phyloP scores from a whole-genome alignment of 2,888 invertebrate genomes.

The Unio pictorum region DNA sequence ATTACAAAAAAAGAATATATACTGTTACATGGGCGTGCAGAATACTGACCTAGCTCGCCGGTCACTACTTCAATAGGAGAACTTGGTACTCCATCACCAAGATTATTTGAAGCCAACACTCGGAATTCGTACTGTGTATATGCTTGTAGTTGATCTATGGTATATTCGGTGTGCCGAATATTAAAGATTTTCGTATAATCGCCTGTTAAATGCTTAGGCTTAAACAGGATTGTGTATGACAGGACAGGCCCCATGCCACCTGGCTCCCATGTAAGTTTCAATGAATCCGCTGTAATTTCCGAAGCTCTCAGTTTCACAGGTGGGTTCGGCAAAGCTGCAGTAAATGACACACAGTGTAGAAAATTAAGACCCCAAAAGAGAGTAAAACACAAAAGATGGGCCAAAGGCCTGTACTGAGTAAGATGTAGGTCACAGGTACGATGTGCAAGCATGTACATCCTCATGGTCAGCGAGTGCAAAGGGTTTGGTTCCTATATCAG shows the following conservation, averaged over 20 bases:
- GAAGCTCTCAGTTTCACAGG: constrained; percentile 92
- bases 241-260: constrained; percentile 80
- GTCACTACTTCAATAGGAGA: constrained; percentile 92
- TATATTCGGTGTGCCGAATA: constrained; percentile 89
- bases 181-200: constrained; percentile 91
- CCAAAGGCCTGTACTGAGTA: no score
- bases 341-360: constrained; percentile 32
- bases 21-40: background rate
- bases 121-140: constrained; percentile 97
- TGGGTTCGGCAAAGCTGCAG: constrained; percentile 89
- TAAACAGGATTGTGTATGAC: constrained; percentile 97
- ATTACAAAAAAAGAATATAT: no score
- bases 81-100: constrained; percentile 92
- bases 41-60: constrained; percentile 89
- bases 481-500: no score
- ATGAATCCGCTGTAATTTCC: constrained; percentile 94
- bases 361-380: constrained; percentile 10
- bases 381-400: no score
- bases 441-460: no score
- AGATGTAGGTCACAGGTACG: no score
- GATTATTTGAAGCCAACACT: constrained; percentile 94
- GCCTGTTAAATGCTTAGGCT: constrained; percentile 84
- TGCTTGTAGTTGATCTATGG: constrained; percentile 84
- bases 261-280: constrained; percentile 89
- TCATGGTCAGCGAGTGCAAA: no score